Percentiles rank a stretch among this genome's conserved stretches.
Conservation (phyloP, 1,140 invertebrate species). For the Bombus haemorrhoidalis region DNA sequence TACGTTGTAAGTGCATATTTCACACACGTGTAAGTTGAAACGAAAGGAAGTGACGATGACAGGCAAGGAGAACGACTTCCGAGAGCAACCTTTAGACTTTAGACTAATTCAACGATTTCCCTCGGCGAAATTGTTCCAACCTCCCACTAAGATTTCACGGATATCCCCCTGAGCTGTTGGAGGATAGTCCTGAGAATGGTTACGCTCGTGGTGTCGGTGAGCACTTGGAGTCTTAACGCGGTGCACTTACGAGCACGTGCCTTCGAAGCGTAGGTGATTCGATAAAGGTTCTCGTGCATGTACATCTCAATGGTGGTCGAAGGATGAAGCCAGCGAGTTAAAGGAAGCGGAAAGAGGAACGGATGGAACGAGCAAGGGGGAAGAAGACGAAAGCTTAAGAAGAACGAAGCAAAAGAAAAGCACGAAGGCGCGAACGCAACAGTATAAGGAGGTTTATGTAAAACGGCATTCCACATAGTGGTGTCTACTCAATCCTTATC, state of each 20-base stretch:
- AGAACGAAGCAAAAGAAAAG: not conserved
- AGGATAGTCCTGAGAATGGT: constrained; percentile 1
- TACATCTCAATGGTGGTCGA: constrained; percentile 48
- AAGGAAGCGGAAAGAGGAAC: not conserved
- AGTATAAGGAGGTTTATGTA: constrained; percentile 64
- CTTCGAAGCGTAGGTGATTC: constrained; percentile 61
- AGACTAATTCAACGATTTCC: constrained; percentile 23
- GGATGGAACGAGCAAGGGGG: too few relatives aligned
- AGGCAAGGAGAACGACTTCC: not conserved
- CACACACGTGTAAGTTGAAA: not conserved
- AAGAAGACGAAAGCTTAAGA: not conserved
- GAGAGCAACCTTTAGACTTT: not conserved
- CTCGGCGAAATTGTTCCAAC: constrained; percentile 6
- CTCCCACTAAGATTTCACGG: constrained; percentile 39
- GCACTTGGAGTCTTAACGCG: constrained; percentile 55
- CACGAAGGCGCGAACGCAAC: constrained; percentile 51
- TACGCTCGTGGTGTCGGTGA: constrained; percentile 13
- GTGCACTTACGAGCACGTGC: constrained; percentile 52
- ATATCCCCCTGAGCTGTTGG: constrained; percentile 17
- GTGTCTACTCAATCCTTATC: constrained; percentile 76
- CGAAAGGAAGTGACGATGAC: not conserved
- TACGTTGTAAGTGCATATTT: not conserved
- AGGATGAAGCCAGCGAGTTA: constrained; percentile 19
- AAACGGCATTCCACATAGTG: constrained; percentile 73
- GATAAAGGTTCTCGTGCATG: constrained; percentile 56